Conservation (phyloP, 2,888 invertebrate genomes). For the Parnassius orleans region DNA sequence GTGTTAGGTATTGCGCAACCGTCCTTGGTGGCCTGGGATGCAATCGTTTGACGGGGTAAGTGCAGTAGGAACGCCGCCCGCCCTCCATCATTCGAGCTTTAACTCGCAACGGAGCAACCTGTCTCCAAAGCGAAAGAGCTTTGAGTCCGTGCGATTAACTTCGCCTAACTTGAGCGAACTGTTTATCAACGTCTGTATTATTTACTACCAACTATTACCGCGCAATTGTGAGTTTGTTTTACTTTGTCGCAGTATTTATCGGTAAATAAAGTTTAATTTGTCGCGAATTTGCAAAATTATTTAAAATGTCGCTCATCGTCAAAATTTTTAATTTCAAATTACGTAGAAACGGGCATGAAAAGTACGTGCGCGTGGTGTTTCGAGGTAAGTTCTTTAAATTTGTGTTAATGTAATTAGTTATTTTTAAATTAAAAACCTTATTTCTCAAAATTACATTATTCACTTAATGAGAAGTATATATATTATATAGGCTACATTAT, state of each 20-base stretch:
- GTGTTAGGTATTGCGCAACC: slow-evolving; percentile 22
- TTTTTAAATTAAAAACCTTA: background rate
- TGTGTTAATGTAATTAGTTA: background rate
- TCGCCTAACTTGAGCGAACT: slow-evolving; percentile 20
- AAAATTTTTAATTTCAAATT: slow-evolving; percentile 85
- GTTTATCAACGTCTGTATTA: background rate
- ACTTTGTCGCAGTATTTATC: background rate
- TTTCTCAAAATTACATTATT: background rate
- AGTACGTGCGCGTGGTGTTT: slow-evolving; percentile 85
- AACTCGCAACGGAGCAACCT: slow-evolving; percentile 14
- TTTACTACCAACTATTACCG: background rate
- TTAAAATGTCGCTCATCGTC: slow-evolving; percentile 84
- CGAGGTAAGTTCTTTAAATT: slow-evolving; percentile 82
- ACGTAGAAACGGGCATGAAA: slow-evolving; percentile 84
- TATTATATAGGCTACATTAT: too few species aligned
- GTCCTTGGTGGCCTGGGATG: slow-evolving; percentile 16
- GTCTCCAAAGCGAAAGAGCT: slow-evolving; percentile 1
- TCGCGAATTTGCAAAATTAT: slow-evolving; percentile 18
- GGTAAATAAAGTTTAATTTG: slow-evolving; percentile 5
- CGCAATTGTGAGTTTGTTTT: background rate
- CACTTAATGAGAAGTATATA: too few species aligned
- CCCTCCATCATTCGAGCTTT: slow-evolving; percentile 41
- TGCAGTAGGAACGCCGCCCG: slow-evolving; percentile 33
- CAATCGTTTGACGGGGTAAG: slow-evolving; percentile 29
- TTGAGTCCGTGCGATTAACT: slow-evolving; percentile 24